A percentile compares a stretch with the other conserved stretches of the same genome.
Conservation (phyloP, 2,797 vertebrate genomes). For the Lacerta bilineata region DNA sequence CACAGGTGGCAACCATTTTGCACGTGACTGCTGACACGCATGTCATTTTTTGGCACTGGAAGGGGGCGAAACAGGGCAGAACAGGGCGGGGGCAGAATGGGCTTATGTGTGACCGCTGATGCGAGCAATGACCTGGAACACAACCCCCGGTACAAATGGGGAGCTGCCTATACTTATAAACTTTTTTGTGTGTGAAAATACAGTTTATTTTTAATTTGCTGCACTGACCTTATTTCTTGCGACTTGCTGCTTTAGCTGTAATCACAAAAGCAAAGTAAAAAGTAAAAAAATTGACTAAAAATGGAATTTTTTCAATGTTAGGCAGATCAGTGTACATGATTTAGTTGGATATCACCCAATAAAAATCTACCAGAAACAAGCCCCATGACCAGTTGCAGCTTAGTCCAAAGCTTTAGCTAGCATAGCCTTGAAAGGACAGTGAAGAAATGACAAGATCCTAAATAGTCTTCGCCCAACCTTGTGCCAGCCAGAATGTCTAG, state of each 20-base stretch:
- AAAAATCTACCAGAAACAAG: neutral
- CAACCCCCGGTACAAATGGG: too few relatives aligned
- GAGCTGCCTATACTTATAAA: too few relatives aligned
- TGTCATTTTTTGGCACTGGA: too few relatives aligned
- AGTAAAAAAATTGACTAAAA: neutral
- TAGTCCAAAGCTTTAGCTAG: neutral
- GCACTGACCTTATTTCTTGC: neutral
- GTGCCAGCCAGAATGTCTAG: neutral
- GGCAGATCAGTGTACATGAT: too few relatives aligned
- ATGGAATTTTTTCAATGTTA: too few relatives aligned
- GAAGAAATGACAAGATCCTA: neutral
- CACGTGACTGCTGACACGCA: too few relatives aligned
- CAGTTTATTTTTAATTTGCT: neutral
- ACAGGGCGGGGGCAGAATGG: too few relatives aligned
- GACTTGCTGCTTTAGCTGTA: neutral
- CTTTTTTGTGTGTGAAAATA: neutral
- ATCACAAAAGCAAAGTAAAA: neutral
- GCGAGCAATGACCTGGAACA: too few relatives aligned
- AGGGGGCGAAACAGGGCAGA: too few relatives aligned
- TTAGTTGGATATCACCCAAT: neutral
- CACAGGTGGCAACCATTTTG: neutral
- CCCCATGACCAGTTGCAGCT: neutral
- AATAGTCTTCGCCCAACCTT: neutral
- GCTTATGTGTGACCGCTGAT: too few relatives aligned
- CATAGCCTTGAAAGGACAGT: neutral